These are phyloP conservation scores for Epirrhoe tristata DNA, from an alignment of 2,888 invertebrate species.

Conservation along the genomic window DNA sequence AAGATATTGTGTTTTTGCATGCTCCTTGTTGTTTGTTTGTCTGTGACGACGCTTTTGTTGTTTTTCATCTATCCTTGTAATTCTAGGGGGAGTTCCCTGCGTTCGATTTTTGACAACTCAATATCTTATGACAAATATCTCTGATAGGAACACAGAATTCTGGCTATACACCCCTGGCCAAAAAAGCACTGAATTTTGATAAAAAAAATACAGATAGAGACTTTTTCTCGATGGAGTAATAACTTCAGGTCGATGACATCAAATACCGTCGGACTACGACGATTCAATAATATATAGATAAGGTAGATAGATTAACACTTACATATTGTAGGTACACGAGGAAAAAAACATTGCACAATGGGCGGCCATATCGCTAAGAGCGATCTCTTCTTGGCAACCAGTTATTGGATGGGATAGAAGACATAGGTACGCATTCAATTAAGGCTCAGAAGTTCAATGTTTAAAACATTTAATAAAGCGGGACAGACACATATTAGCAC, in stretches of 20 bases:
- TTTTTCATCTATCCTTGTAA: not conserved
- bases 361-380: too few relatives aligned
- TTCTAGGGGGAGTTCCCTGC: too few relatives aligned
- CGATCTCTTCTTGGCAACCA: too few relatives aligned
- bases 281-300: conserved; percentile 12
- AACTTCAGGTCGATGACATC: conserved; percentile 19
- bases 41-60: not conserved
- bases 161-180: too few relatives aligned
- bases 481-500: too few relatives aligned
- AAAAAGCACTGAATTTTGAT: not conserved
- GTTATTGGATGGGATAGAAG: too few relatives aligned
- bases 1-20: not conserved
- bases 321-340: too few relatives aligned
- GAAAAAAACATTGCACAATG: too few relatives aligned
- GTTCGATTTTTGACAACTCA: not conserved
- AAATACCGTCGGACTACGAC: not conserved
- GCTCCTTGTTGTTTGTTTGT: not conserved
- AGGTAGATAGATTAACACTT: not conserved
- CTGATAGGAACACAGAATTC: not conserved
- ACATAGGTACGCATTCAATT: too few relatives aligned
- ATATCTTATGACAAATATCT: not conserved
- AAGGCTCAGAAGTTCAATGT: too few relatives aligned
- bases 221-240: conserved; percentile 8
- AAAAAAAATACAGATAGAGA: not conserved
- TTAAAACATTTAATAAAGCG: too few relatives aligned